Evolutionary conservation across 2,797 vertebrate species (phyloP), one percentile per base, ranked within the genome.

Genomic region (Clarias pachynema): DNA sequence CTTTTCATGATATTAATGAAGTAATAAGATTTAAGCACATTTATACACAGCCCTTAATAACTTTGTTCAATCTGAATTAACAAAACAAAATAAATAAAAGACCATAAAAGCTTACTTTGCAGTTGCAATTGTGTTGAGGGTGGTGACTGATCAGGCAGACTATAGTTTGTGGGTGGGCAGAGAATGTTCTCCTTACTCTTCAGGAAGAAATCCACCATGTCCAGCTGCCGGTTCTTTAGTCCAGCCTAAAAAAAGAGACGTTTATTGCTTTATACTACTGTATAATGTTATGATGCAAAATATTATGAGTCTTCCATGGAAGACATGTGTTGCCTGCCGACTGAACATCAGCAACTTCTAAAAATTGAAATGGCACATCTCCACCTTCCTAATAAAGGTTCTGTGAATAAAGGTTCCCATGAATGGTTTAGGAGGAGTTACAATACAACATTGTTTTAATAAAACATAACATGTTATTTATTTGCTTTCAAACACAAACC

Each of bases 161-260:
- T 87, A 83, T 89, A 90, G 44, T 89, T 53, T 9, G 93, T 83
- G 1, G 91, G 79, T 4, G 94, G 88, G 75, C 34, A 93, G 87
- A 97, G 93, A 78, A 97, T 85, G 70, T 96, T 97, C 89, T 97
- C 97, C 92, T 99, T 99, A 92, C 97, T 99, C 91, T 99, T 99
- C 85, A 99, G 89, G 90, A 97, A 99, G 79, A 99, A 97, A 77
- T 98, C 96, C 14, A 99, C 97, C 0, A 96, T 99, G 88, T 99
- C 98, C 86, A 99, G 94, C 63, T 99, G 98, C 66, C 93, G 97
- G 91, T 99, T 99, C 90, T 98, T 97, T 92, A 99, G 93, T 15
- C 98, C 98, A 4, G 98, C 96, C 98, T 99, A 70, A 63, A 86
- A 84, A 75, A 65, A 18, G 44, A 12, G 20, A 14, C 3, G 12